These are phyloP conservation scores for Platanista minor DNA, from an alignment of 2,113 vertebrate species.

Conservation along the genomic window DNA sequence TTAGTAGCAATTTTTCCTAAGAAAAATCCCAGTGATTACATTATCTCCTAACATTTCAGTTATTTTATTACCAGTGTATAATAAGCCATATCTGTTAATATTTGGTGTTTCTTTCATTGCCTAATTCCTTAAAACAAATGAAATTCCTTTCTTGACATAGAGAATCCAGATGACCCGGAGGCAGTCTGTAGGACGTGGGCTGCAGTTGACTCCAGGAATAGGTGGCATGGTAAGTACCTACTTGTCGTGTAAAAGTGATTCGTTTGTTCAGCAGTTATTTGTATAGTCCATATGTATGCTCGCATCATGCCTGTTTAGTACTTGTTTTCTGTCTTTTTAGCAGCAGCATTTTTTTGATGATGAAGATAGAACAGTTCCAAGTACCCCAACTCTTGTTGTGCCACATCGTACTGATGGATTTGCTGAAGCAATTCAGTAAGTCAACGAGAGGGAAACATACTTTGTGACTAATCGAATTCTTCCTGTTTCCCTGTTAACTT, in stretches of 20 bases:
- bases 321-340: constrained; percentile 61
- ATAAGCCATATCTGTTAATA: not conserved
- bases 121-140: not conserved
- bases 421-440: constrained; percentile 96
- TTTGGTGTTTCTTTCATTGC: constrained; percentile 16
- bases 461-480: not conserved
- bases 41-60: not conserved
- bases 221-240: constrained; percentile 86
- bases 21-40: not conserved
- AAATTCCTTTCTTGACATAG: constrained; percentile 64
- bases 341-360: constrained; percentile 95
- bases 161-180: constrained; percentile 88
- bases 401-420: constrained; percentile 93
- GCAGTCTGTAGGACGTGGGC: constrained; percentile 89
- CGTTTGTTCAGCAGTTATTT: not conserved
- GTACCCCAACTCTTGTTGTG: constrained; percentile 92
- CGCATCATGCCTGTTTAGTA: not conserved
- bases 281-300: accelerated
- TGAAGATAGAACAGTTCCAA: constrained; percentile 97
- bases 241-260: not conserved
- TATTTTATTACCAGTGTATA: not conserved
- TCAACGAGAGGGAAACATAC: constrained; percentile 21
- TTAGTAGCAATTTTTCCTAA: not conserved
- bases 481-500: not conserved
- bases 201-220: constrained; percentile 89